phyloP scores from a whole-genome alignment of 2,888 invertebrate species.

The Dioctria rufipes region DNA sequence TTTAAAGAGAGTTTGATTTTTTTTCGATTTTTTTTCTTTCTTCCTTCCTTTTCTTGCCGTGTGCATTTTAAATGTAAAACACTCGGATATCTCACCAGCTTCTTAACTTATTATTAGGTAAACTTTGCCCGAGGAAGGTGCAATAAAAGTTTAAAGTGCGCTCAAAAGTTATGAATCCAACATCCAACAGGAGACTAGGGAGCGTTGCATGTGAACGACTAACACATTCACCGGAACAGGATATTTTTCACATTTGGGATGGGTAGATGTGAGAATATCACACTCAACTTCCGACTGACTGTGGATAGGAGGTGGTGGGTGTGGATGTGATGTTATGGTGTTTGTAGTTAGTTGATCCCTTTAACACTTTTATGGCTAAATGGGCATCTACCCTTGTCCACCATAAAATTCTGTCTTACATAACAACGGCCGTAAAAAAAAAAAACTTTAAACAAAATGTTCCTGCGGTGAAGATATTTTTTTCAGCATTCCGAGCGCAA shows the following conservation, averaged over 20 bases:
- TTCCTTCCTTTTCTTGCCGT: too few relatives aligned
- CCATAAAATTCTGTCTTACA: slow-evolving; percentile 19
- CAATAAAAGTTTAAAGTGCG: slow-evolving; percentile 54
- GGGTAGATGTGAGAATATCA: background rate
- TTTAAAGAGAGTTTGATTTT: too few relatives aligned
- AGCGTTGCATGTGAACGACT: slow-evolving; percentile 7
- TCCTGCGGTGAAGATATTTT: slow-evolving; percentile 17
- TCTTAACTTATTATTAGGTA: too few relatives aligned
- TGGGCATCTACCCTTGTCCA: background rate
- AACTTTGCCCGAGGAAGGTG: slow-evolving; percentile 19
- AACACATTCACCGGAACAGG: slow-evolving; percentile 12
- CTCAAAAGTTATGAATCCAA: slow-evolving; percentile 52
- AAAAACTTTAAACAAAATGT: slow-evolving; percentile 21
- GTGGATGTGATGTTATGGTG: too few relatives aligned
- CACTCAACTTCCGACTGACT: background rate
- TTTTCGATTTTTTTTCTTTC: too few relatives aligned
- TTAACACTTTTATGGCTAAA: slow-evolving; percentile 22
- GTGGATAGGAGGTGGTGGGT: background rate
- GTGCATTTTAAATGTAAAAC: too few relatives aligned
- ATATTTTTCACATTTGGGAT: background rate
- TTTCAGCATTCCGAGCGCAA: background rate
- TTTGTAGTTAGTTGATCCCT: slow-evolving; percentile 17
- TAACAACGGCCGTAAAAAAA: slow-evolving; percentile 35
- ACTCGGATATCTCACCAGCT: too few relatives aligned
- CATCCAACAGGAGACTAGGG: background rate